Evolutionary conservation across 2,113 vertebrate genomes (phyloP).

Genomic region (Rhynchopsitta pachyrhyncha): DNA sequence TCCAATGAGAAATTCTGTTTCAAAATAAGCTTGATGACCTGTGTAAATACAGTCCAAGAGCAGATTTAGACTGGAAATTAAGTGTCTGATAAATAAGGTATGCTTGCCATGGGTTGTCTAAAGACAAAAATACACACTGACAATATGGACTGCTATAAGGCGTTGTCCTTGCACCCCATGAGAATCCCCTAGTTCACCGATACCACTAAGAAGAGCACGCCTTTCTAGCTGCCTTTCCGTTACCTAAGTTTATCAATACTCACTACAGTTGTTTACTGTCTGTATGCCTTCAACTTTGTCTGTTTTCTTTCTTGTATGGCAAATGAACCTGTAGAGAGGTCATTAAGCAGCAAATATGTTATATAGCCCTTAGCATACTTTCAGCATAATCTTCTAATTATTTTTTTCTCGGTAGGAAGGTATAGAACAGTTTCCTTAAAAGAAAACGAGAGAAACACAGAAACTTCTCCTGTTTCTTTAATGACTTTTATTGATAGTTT

Average conservation of each 20-base stretch:
- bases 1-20: neutral
- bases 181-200: neutral
- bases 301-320: neutral
- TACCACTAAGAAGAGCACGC: rapidly evolving
- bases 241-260: neutral
- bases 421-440: neutral
- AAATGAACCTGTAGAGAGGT: conserved; percentile 21
- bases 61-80: neutral
- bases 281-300: neutral
- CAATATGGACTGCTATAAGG: rapidly evolving
- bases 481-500: conserved; percentile 19
- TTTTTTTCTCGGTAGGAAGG: neutral
- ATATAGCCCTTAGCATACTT: conserved; percentile 13
- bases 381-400: neutral
- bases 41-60: neutral
- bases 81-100: neutral
- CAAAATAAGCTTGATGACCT: neutral
- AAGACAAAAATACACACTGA: neutral
- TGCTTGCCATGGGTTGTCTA: rapidly evolving
- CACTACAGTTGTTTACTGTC: neutral
- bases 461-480: neutral
- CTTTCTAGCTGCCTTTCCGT: neutral
- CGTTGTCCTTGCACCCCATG: neutral
- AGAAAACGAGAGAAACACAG: neutral
- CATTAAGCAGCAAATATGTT: neutral